Evolutionary conservation across 2,888 invertebrate species (phyloP), one percentile per base, ranked within the genome.

Genomic region (Euplexia lucipara): DNA sequence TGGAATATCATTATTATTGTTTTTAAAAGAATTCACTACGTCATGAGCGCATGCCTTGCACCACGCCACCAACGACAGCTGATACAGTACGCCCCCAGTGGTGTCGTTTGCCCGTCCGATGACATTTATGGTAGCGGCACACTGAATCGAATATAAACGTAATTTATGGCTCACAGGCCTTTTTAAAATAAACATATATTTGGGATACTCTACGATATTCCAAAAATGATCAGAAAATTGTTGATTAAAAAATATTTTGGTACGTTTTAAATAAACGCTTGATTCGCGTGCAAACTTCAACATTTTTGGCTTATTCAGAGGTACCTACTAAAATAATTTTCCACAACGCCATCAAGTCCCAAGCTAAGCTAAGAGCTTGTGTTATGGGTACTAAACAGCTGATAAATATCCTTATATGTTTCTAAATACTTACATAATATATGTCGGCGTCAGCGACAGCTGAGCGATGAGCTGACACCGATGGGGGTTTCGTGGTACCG

Each of bases 51-150:
- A 0, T 77, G 0, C 0, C 71, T 77, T 78, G 62, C 0, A n/a
- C 77, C 79, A 62, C 39, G 12, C 41, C 7, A 30, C 63, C 59
- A 75, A 60, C 83, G 82, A 81, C 88, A 86, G 86, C 87, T 88
- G 88, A 88, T 85, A 86, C 86, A 78, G 78, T 81, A 67, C 70
- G 80, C 82, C 84, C 90, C 90, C 90, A 66, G 82, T 80, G 86
- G 90, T 78, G 83, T 83, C 86, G 89, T 90, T 88, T 84, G 83
- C 87, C 84, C 79, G 81, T 81, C 82, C 85, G 88, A 87, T 88
- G 91, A 90, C 91, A 86, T 90, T 90, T 90, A 90, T 88, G 81
- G 88, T 83, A 71, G 65, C 68, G 66, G 66, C 78, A 81, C 75
- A 78, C 82, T 83, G 84, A 77, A 81, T 83, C 79, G 83, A 80